Conservation (phyloP, 2,797 vertebrate genomes). For the Pelodytes ibericus region DNA sequence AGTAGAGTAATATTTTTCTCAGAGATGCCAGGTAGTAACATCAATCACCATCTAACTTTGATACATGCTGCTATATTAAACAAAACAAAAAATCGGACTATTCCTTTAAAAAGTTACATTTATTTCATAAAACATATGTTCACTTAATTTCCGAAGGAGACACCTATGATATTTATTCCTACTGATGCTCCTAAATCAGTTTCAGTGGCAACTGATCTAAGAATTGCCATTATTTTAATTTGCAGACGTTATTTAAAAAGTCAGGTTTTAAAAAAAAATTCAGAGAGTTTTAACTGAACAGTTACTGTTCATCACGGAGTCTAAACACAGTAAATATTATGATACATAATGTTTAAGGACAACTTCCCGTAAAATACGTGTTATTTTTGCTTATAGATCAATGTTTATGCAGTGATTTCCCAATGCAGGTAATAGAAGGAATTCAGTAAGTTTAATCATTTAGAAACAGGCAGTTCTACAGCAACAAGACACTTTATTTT, state of each 20-base stretch:
- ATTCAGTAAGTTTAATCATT: not conserved
- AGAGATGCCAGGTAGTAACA: too few species aligned
- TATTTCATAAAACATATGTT: too few species aligned
- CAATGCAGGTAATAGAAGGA: not conserved
- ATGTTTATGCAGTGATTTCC: not conserved
- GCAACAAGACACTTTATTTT: constrained; percentile 18
- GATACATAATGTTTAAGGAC: not conserved
- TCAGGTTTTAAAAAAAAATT: not conserved
- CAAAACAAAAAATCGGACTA: too few species aligned
- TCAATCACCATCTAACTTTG: too few species aligned
- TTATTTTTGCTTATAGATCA: not conserved
- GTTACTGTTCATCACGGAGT: not conserved
- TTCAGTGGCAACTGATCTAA: too few species aligned
- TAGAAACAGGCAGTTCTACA: not conserved
- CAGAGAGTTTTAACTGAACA: not conserved
- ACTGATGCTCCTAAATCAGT: too few species aligned
- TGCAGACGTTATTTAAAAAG: not conserved
- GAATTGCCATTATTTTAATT: too few species aligned
- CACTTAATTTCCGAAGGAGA: too few species aligned
- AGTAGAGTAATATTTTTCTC: too few species aligned
- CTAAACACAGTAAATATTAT: not conserved
- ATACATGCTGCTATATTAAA: too few species aligned
- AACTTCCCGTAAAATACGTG: not conserved
- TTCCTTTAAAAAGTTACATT: too few species aligned
- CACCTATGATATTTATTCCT: too few species aligned